These are phyloP conservation scores for Spodoptera exigua DNA, from an alignment of 2,888 invertebrate genomes.

Conservation along the genomic window DNA sequence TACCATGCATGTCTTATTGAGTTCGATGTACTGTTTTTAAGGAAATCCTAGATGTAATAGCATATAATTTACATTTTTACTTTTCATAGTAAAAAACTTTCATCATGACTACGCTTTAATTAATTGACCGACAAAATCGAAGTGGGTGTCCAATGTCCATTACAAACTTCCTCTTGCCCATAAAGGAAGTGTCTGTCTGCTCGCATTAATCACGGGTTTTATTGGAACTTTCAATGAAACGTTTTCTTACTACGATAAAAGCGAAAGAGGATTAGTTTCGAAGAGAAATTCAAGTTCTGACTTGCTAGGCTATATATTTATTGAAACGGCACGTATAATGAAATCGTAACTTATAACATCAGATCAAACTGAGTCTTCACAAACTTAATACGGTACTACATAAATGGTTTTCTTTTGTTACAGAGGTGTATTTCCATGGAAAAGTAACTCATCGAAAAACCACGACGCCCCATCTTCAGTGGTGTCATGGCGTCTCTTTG, in stretches of 20 bases:
- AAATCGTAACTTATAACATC: too few species aligned
- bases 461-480: conserved; percentile 69
- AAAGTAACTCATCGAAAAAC: conserved; percentile 78
- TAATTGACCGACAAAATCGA: conserved; percentile 14
- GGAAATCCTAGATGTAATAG: not conserved
- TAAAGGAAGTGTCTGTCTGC: conserved; percentile 55
- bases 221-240: conserved; percentile 36
- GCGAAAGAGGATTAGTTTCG: conserved; percentile 14
- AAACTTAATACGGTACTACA: conserved; percentile 6
- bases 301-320: too few species aligned
- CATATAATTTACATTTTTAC: too few species aligned
- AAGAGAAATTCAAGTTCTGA: too few species aligned
- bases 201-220: conserved; percentile 51
- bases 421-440: conserved; percentile 89
- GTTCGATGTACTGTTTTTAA: not conserved
- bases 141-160: conserved; percentile 27
- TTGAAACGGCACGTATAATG: too few species aligned
- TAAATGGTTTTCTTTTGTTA: conserved; percentile 66
- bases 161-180: conserved; percentile 41
- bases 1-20: too few species aligned
- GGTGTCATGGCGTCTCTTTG: conserved; percentile 80
- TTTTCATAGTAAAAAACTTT: not conserved
- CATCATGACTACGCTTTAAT: not conserved
- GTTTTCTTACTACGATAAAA: conserved; percentile 23
- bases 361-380: too few species aligned